A percentile compares a stretch with the other conserved stretches of the same genome.
Evolutionary conservation across 2,797 vertebrate genomes (phyloP).

Genomic region (Xenopus petersii): DNA sequence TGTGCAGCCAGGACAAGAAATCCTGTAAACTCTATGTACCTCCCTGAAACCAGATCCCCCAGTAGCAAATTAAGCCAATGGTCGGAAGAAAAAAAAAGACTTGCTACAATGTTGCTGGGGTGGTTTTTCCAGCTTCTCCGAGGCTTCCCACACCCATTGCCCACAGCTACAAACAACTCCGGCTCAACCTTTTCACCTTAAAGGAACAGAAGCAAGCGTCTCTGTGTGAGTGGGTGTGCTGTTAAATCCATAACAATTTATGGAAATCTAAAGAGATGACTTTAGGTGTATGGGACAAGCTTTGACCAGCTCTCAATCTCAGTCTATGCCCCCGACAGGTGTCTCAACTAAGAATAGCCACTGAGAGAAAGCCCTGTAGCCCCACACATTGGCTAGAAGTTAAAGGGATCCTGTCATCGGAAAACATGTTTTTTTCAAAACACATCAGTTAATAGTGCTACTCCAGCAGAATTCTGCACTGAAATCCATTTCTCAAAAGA

Average conservation of each 20-base stretch:
- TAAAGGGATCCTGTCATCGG: too few species aligned
- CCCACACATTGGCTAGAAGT: too few species aligned
- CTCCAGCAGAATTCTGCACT: too few species aligned
- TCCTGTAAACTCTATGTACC: neutral
- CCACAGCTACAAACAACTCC: slow-evolving; percentile 9
- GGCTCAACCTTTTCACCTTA: slow-evolving; percentile 36
- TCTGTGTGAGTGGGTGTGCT: neutral
- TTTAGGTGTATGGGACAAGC: too few species aligned
- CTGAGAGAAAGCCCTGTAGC: too few species aligned
- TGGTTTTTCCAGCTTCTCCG: slow-evolving; percentile 37
- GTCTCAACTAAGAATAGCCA: too few species aligned
- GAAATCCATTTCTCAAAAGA: too few species aligned
- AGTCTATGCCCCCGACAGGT: too few species aligned
- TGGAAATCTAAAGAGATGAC: too few species aligned
- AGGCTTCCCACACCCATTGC: slow-evolving; percentile 33
- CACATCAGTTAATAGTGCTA: too few species aligned
- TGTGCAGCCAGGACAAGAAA: neutral
- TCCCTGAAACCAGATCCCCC: slow-evolving; percentile 36
- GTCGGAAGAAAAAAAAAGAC: slow-evolving; percentile 20
- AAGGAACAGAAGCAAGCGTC: neutral
- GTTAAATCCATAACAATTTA: neutral
- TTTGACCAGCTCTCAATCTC: too few species aligned
- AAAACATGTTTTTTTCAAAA: too few species aligned
- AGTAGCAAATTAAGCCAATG: slow-evolving; percentile 30
- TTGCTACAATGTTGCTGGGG: slow-evolving; percentile 32